A percentile compares a stretch with the other conserved stretches of the same genome.
Evolutionary conservation across 1,140 invertebrate species (phyloP).

Genomic region (Tetramorium simillimum): DNA sequence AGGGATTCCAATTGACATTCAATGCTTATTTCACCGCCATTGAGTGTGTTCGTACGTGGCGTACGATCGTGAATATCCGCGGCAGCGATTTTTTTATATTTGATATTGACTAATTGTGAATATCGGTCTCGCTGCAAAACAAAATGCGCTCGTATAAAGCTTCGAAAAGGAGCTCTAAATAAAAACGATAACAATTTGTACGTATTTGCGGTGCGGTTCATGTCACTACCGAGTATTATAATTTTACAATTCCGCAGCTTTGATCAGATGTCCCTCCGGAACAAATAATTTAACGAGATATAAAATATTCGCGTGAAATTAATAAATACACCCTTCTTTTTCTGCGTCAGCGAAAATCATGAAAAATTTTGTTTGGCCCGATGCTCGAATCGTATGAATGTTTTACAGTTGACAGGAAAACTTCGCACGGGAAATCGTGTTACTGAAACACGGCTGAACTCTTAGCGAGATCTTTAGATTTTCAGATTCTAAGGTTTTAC

Average conservation of each 20-base stretch:
- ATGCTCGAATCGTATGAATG: constrained; percentile 16
- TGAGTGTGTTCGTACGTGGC: background rate
- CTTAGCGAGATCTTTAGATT: background rate
- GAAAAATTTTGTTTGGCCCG: constrained; percentile 20
- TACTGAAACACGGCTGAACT: background rate
- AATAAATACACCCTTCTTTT: background rate
- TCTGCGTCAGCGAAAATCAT: background rate
- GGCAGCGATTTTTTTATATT: constrained; percentile 7
- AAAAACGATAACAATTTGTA: background rate
- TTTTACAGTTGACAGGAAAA: background rate
- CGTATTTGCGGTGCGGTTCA: background rate
- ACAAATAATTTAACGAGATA: constrained; percentile 1
- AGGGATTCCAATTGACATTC: constrained; percentile 21
- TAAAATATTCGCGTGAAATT: background rate
- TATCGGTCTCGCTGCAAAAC: background rate
- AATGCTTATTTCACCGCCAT: constrained; percentile 23
- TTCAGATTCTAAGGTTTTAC: background rate
- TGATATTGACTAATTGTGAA: constrained; percentile 28
- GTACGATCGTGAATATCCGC: background rate
- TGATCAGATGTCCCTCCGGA: background rate
- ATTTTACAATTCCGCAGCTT: background rate
- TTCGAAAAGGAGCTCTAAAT: background rate
- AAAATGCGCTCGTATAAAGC: background rate
- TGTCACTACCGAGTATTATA: background rate
- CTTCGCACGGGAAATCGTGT: background rate